phyloP scores from a whole-genome alignment of 2,113 vertebrate genomes.

The Sturnus vulgaris region DNA sequence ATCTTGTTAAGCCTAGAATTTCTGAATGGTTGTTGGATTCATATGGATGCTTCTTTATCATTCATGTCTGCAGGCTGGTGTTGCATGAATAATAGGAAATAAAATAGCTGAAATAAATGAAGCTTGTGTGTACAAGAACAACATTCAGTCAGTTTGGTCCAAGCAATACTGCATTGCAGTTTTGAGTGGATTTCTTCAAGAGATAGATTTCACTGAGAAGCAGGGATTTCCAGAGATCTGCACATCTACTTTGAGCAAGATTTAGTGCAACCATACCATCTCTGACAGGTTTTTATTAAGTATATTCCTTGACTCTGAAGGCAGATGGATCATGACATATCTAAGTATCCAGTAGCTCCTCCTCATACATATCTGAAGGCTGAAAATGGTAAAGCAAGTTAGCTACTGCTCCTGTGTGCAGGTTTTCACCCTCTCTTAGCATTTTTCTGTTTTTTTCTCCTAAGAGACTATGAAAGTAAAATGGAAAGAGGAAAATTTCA shows the following conservation, averaged over 20 bases:
- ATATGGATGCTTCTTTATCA: background rate
- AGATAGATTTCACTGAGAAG: background rate
- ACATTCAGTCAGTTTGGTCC: background rate
- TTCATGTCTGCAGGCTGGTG: background rate
- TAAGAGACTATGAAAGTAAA: background rate
- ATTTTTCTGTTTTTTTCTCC: background rate
- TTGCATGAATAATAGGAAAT: background rate
- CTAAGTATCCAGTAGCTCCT: background rate
- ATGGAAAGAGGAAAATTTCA: background rate
- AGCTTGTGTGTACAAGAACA: background rate
- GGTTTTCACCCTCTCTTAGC: rapidly evolving
- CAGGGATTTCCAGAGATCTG: background rate
- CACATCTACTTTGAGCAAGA: background rate
- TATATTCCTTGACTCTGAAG: background rate
- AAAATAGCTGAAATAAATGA: background rate
- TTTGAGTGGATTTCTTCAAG: background rate
- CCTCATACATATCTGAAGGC: background rate
- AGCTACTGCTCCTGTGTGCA: background rate
- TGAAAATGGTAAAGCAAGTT: background rate
- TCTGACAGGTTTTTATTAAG: background rate
- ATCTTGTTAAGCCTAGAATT: background rate
- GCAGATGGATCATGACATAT: background rate
- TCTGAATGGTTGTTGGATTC: background rate
- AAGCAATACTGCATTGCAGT: background rate
- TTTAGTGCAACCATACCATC: background rate